phyloP scores from a whole-genome alignment of 2,888 invertebrate genomes.

The Pinctada fucata region DNA sequence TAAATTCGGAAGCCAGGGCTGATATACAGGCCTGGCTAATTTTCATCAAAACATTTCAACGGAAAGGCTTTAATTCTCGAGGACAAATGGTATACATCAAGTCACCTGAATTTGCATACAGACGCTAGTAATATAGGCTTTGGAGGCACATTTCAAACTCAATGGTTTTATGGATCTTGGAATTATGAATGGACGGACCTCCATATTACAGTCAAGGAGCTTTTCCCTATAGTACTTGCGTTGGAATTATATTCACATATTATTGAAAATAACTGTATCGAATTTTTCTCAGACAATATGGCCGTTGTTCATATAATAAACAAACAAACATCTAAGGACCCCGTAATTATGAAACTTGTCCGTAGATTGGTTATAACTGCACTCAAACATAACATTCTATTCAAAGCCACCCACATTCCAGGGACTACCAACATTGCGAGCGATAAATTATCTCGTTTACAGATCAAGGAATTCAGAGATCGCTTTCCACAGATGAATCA shows the following conservation, averaged over 20 bases:
- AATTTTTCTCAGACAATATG: conserved; percentile 19
- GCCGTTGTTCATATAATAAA: conserved; percentile 28
- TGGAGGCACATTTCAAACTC: conserved; percentile 11
- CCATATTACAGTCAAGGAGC: conserved; percentile 13
- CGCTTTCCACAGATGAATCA: too few relatives aligned
- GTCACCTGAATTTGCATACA: conserved; percentile 10
- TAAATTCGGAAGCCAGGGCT: conserved; percentile 24
- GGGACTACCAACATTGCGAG: too few relatives aligned
- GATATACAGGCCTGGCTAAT: conserved; percentile 32
- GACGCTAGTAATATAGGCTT: conserved; percentile 20
- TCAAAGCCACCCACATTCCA: too few relatives aligned
- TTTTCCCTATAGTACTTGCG: conserved; percentile 8
- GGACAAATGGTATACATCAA: conserved; percentile 17
- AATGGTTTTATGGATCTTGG: conserved; percentile 25
- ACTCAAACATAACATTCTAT: conserved; percentile 9
- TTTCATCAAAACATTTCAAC: conserved; percentile 35
- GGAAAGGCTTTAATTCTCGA: conserved; percentile 29
- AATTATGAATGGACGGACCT: background rate
- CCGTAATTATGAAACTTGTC: conserved; percentile 11
- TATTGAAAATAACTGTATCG: background rate
- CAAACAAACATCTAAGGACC: conserved; percentile 11
- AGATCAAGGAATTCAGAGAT: too few relatives aligned
- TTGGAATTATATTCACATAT: background rate
- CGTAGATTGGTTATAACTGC: conserved; percentile 6
- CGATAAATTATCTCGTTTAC: too few relatives aligned